Percentiles rank a stretch among this genome's conserved stretches.
These are phyloP conservation scores for Thalpophila matura DNA, from an alignment of 2,888 invertebrate species.

Conservation along the genomic window DNA sequence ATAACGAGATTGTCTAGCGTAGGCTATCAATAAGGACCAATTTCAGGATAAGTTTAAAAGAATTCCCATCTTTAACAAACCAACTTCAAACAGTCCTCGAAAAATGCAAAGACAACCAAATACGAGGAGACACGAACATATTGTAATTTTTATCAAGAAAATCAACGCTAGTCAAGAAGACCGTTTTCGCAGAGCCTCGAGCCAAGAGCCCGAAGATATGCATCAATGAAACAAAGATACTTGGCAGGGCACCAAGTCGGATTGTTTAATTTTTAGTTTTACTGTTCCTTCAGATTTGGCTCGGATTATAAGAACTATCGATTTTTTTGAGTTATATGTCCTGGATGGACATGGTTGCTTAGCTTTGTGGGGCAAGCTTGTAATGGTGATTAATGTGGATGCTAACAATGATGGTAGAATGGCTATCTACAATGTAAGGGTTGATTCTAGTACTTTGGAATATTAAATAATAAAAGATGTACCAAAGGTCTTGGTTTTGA, in stretches of 20 bases:
- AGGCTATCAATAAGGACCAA: too few relatives aligned
- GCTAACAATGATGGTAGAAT: slow-evolving; percentile 19
- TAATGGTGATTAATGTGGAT: slow-evolving; percentile 38
- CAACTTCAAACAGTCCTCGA: not conserved
- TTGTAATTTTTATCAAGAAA: slow-evolving; percentile 63
- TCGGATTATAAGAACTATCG: slow-evolving; percentile 56
- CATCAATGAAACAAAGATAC: slow-evolving; percentile 74
- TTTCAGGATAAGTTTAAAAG: not conserved
- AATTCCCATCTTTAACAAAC: slow-evolving; percentile 1
- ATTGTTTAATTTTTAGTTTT: slow-evolving; percentile 82
- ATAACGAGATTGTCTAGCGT: too few relatives aligned
- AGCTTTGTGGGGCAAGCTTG: slow-evolving; percentile 24
- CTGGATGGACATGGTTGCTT: slow-evolving; percentile 40
- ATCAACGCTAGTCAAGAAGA: slow-evolving; percentile 62
- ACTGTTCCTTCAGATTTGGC: slow-evolving; percentile 66
- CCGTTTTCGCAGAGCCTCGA: slow-evolving; percentile 51
- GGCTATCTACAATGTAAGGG: not conserved
- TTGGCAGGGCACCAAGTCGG: slow-evolving; percentile 69
- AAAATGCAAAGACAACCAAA: slow-evolving; percentile 7
- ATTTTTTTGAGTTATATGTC: slow-evolving; percentile 59
- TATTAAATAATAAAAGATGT: too few relatives aligned
- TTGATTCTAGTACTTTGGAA: slow-evolving; percentile 6
- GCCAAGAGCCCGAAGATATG: slow-evolving; percentile 69
- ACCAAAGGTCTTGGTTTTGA: too few relatives aligned
- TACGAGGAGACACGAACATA: slow-evolving; percentile 23